Percentiles rank a stretch among this genome's conserved stretches.
These are phyloP conservation scores for Tetraneura akinire DNA, from an alignment of 1,140 invertebrate genomes.

Conservation along the genomic window DNA sequence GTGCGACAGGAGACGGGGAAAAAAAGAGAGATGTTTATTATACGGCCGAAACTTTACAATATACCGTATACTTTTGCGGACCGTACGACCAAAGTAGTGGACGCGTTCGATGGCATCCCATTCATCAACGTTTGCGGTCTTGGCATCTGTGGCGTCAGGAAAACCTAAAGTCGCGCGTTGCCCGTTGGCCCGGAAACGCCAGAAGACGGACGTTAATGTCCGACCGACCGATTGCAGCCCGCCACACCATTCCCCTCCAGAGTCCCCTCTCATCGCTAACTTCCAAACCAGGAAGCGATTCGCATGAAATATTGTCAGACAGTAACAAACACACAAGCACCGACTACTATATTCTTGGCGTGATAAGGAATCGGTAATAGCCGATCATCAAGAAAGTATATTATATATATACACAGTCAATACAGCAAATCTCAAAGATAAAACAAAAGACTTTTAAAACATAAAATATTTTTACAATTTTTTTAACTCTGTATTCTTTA, in stretches of 20 bases:
- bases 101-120: conserved; percentile 23
- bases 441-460: conserved; percentile 11
- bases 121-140: conserved; percentile 45
- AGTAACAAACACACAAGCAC: conserved; percentile 37
- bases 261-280: not conserved
- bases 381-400: conserved; percentile 39
- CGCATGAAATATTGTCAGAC: conserved; percentile 48
- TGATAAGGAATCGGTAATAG: conserved; percentile 48
- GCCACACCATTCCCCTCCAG: too few relatives aligned
- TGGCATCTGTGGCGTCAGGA: conserved; percentile 27
- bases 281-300: conserved; percentile 41
- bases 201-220: conserved; percentile 37
- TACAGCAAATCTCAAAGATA: conserved; percentile 21
- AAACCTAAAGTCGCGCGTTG: conserved; percentile 43
- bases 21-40: conserved; percentile 21
- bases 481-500: not conserved
- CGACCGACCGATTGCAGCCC: not conserved
- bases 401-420: not conserved
- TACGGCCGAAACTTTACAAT: too few relatives aligned
- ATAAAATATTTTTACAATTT: conserved; percentile 20
- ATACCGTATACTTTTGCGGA: not conserved
- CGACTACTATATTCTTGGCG: not conserved
- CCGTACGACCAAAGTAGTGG: not conserved
- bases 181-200: conserved; percentile 37
- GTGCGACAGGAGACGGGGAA: not conserved